phyloP scores from a whole-genome alignment of 1,140 invertebrate species.

The Danaus plexippus region DNA sequence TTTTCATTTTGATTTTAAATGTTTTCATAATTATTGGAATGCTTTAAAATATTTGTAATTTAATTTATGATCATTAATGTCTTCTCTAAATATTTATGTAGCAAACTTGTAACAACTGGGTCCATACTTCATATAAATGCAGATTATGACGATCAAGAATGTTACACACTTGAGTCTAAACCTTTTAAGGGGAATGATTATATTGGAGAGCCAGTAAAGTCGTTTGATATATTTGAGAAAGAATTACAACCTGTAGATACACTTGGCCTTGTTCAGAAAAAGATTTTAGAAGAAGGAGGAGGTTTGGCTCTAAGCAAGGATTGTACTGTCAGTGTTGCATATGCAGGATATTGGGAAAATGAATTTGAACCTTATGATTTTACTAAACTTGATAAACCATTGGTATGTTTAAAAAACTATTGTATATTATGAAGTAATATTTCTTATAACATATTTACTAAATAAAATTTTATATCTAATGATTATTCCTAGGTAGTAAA shows the following conservation, averaged over 20 bases:
- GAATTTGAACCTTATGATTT: constrained; percentile 47
- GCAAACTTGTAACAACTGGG: constrained; percentile 46
- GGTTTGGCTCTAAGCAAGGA: constrained; percentile 39
- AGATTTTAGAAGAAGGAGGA: constrained; percentile 53
- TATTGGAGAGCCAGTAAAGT: constrained; percentile 43
- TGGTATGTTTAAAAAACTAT: constrained; percentile 30
- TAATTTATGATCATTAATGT: not conserved
- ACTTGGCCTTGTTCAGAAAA: constrained; percentile 50
- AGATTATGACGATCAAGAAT: constrained; percentile 38
- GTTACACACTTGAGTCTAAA: constrained; percentile 5
- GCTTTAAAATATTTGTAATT: constrained; percentile 9
- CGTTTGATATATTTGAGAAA: constrained; percentile 38
- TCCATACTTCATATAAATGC: constrained; percentile 54
- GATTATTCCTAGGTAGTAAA: constrained; percentile 43
- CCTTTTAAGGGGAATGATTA: constrained; percentile 22
- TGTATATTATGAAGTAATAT: not conserved
- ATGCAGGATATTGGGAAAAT: constrained; percentile 59
- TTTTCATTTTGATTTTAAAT: constrained; percentile 5
- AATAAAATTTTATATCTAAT: not conserved
- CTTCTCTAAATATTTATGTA: constrained; percentile 23
- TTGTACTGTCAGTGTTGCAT: constrained; percentile 44
- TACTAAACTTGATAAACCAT: constrained; percentile 34
- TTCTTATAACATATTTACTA: constrained; percentile 6
- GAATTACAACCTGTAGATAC: constrained; percentile 33
- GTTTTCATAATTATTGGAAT: not conserved